These are phyloP conservation scores for Drosophila carrolli DNA, from an alignment of 1,140 invertebrate genomes.

Conservation along the genomic window DNA sequence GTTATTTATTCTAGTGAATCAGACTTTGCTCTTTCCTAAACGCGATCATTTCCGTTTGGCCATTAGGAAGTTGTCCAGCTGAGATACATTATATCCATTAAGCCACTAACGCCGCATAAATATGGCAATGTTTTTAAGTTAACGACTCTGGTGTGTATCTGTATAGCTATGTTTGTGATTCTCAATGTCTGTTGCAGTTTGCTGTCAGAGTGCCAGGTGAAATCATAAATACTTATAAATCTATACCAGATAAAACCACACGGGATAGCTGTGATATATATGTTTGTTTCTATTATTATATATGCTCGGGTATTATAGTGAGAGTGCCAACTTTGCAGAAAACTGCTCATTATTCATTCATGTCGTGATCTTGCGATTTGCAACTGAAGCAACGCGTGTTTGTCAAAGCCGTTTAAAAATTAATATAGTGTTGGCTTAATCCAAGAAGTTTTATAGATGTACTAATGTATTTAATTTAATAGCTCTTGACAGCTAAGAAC, in stretches of 20 bases:
- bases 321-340: slow-evolving; percentile 17
- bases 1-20: background rate
- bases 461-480: no score
- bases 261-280: slow-evolving; percentile 27
- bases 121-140: background rate
- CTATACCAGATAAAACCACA: slow-evolving; percentile 32
- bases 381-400: slow-evolving; percentile 14
- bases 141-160: background rate
- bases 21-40: slow-evolving; percentile 1
- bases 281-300: slow-evolving; percentile 24
- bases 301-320: slow-evolving; percentile 34
- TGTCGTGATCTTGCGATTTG: slow-evolving; percentile 62
- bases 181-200: slow-evolving; percentile 18
- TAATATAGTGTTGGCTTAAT: background rate
- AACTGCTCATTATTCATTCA: slow-evolving; percentile 6
- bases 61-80: slow-evolving; percentile 18
- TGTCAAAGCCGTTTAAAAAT: background rate
- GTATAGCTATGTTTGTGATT: background rate
- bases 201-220: slow-evolving; percentile 66
- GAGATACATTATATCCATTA: slow-evolving; percentile 8
- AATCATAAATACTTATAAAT: slow-evolving; percentile 61
- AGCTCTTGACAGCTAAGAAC: no score
- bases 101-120: background rate
- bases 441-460: no score
- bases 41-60: slow-evolving; percentile 7